Evolutionary conservation across 2,797 vertebrate species (phyloP), one percentile per base, ranked within the genome.

Genomic region (Eulemur mongoz): DNA sequence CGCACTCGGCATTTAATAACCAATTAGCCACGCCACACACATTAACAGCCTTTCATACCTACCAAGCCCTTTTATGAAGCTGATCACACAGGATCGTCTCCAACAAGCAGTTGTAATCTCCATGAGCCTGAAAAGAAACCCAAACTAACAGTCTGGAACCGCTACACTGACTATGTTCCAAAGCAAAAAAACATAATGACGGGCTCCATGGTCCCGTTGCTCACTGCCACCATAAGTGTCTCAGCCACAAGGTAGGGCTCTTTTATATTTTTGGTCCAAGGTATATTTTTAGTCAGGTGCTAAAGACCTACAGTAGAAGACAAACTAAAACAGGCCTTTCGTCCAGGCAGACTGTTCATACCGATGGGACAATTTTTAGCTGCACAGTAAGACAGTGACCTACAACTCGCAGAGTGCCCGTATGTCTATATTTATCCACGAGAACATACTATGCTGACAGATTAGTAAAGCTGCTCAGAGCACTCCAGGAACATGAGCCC

Each of bases 41-140:
- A 25, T 17, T 12, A 35, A 25, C 32, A 82, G 91, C 40, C 38
- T 88, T 96, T 95, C 87, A 65, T 94, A 99, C 99, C 99, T 99
- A 99, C 99, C 99, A 75, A 99, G 99, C 45, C 99, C 99, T 98
- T 99, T 99, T 98, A 99, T 99, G 98, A 99, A 99, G 99, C 99
- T 98, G 98, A 99, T 99, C 98, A 99, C 98, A 75, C 99, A 99
- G 98, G 99, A 99, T 98, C 99, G 99, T 98, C 99, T 99, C 99
- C 99, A 99, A 98, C 99, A 99, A 95, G 99, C 98, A 85, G 99
- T 98, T 96, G 99, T 99, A 97, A 99, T 98, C 98, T 99, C 99
- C 99, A 99, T 99, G 98, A 97, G 99, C 98, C 95, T 98, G 97
- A 97, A 98, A 97, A 97, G 80, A 73, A 98, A 96, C 94, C 98